Conservation (phyloP, 2,113 vertebrate species). For the Leucoraja erinaceus region DNA sequence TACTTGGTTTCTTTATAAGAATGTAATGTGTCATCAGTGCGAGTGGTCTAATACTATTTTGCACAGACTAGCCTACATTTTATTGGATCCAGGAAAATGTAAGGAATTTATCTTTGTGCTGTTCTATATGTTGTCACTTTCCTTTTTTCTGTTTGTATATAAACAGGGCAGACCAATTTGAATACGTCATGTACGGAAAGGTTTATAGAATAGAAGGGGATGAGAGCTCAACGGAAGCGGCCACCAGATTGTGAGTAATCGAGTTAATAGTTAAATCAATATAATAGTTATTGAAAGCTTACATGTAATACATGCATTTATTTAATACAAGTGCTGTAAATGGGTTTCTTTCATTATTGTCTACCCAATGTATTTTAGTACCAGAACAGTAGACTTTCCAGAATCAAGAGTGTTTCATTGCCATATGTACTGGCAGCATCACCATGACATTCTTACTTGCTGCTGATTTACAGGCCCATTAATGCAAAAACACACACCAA, state of each 20-base stretch:
- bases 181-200: conserved; percentile 98
- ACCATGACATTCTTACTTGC: no score
- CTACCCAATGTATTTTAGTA: background rate
- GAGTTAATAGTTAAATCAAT: background rate
- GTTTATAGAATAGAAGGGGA: conserved; percentile 95
- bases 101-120: background rate
- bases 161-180: conserved; percentile 89
- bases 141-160: background rate
- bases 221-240: conserved; percentile 93
- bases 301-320: background rate
- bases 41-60: background rate
- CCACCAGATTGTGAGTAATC: conserved; percentile 87
- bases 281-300: background rate
- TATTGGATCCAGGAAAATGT: background rate
- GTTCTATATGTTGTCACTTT: background rate
- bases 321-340: background rate
- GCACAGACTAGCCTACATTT: no score
- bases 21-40: background rate
- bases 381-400: background rate
- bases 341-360: background rate
- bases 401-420: no score
- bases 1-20: background rate
- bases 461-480: no score
- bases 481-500: no score
- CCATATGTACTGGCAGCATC: no score